Base-by-base conservation (phyloP, 2,888 invertebrate genomes). In the Acleris holmiana region DNA sequence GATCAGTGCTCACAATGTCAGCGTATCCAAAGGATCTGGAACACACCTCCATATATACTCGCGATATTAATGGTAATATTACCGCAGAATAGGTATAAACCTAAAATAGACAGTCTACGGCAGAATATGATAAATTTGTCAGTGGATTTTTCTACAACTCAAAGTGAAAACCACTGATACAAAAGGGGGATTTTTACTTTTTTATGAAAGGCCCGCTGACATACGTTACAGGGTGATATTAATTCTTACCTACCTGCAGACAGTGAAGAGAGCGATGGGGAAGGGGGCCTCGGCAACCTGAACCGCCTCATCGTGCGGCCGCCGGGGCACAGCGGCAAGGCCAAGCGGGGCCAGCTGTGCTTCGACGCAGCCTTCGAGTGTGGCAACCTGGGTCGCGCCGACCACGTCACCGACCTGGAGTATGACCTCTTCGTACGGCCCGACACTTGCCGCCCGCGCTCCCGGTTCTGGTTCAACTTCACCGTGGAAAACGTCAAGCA, bases 311-410 rank as follows among this genome's bases (percentile, higher is more conserved):
- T 98, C 54, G 96, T 98, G 82, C 94, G 98, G 18, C 98, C 98
- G 6, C 96, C 97, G 0, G 98, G 98, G 0, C 98, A 98, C 84
- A 98, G 97, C 79, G 98, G 99, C 1, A 98, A 98, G 86, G 98
- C 99, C 13, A 99, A 98, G 90, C 96, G 97, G 69, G 99, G 99
- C 3, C 99, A 99, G 83, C 93, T 99, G 23, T 98, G 99, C 80
- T 99, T 99, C 88, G 99, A 99, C 91, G 99, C 99, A 2, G 97
- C 98, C 17, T 99, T 98, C 87, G 99, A 99, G 90, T 97, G 98
- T 68, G 99, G 99, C 75, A 99, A 99, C 89, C 93, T 99, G 58
- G 99, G 99, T n/a, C 94, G 98, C 70, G 98, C 99, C 1, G 98
- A 99, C 82, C 95, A 98, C 73, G 94, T 99, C 74, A 97, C 97